Conservation (phyloP, 2,888 invertebrate genomes). For the Romanomermis culicivorax region DNA sequence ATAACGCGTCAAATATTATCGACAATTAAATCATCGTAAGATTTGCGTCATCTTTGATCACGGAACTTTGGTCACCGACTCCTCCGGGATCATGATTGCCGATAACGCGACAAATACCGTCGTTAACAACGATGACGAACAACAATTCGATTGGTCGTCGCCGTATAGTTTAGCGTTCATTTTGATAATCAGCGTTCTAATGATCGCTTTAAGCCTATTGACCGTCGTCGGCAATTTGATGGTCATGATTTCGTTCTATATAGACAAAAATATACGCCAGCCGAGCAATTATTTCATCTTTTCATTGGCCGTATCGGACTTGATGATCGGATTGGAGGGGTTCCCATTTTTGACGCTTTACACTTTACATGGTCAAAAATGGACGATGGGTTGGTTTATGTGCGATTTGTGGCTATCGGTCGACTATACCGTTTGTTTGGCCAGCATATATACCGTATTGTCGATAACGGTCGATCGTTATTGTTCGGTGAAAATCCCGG, state of each 20-base stretch:
- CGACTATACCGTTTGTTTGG: slow-evolving; percentile 94
- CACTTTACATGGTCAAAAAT: slow-evolving; percentile 67
- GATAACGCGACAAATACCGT: too few relatives aligned
- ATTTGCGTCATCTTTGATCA: too few relatives aligned
- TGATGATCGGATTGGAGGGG: slow-evolving; percentile 87
- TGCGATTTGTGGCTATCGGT: slow-evolving; percentile 96
- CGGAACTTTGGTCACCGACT: too few relatives aligned
- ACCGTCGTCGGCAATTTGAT: slow-evolving; percentile 57
- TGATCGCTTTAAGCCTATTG: slow-evolving; percentile 17
- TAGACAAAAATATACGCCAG: slow-evolving; percentile 43
- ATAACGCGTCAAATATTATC: too few relatives aligned
- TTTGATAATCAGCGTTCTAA: neutral
- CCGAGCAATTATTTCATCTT: slow-evolving; percentile 99
- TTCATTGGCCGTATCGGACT: slow-evolving; percentile 83
- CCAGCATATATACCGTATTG: slow-evolving; percentile 94
- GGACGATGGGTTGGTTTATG: slow-evolving; percentile 82
- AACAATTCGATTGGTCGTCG: neutral
- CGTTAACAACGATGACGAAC: too few relatives aligned
- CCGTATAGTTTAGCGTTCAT: neutral
- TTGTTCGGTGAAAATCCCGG: slow-evolving; percentile 94
- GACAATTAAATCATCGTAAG: too few relatives aligned
- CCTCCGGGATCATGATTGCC: too few relatives aligned
- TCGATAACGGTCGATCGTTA: slow-evolving; percentile 94
- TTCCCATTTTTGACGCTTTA: slow-evolving; percentile 98
- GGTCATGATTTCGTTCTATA: slow-evolving; percentile 25